Base-by-base conservation (phyloP, 2,888 invertebrate species). In the Acleris laterana region DNA sequence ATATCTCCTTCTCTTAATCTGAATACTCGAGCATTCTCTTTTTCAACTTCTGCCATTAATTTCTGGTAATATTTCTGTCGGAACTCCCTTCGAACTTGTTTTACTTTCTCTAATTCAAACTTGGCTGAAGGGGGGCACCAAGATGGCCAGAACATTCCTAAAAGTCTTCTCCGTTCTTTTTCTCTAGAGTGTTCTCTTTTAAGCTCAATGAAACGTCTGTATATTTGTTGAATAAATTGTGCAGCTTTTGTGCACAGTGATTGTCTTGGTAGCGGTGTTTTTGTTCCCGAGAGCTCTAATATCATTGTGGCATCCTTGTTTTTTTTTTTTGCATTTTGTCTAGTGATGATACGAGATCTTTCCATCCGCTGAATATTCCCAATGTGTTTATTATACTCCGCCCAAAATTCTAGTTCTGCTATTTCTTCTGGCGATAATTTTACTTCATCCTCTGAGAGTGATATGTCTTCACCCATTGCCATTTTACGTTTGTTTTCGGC, bases 91-190 rank as follows among this genome's bases (percentile, higher is more conserved):
- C 94, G 85, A 50, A 80, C 79, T 72, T 93, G 87, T 74, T 91
- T 82, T 16, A 93, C 92, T 65, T 86, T 85, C 77, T 93, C 84
- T 53, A 94, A 81, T 70, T 90, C 89, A 49, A 87, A 76, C 74
- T 93, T 89, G 28, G 90, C 87, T 25, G 92, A 89, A 3, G 83
- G 86, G 5, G 93, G 87, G 68, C 75, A 83, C 82, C 87, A 93
- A 52, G 93, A 89, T 1, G 94, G 87, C 62, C 94, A 87, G n/a
- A 89, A 84, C 94, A 95, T 95, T 52, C 93, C 94, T 60, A 95
- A 85, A 61, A 93, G 83, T 56, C 89, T 75, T 75, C 93, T 92
- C 2, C 94, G 72, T 69, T 85, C 81, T 11, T 77, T 73, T 50
- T 94, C 93, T 73, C 84, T 87, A 11, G 76, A 44, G 63, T 89